Evolutionary conservation across 2,113 vertebrate genomes (phyloP), one percentile per base, ranked within the genome.

Genomic region (rabbit (Oryctolagus cuniculus)): DNA sequence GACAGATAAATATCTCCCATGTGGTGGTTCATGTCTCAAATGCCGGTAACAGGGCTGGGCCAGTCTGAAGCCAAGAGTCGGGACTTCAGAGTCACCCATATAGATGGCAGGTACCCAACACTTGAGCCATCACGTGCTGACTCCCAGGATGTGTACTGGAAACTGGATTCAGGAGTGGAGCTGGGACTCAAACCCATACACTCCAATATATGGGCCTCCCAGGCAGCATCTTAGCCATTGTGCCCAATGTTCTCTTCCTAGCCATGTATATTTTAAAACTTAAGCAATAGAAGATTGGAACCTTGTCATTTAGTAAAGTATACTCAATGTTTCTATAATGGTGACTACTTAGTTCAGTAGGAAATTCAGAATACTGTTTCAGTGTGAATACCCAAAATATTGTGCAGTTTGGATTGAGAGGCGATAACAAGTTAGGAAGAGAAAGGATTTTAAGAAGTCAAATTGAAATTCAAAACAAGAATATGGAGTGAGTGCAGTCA

Each of bases 291-390:
- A 13, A 34, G 49, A n/a, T 88, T 94, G 51, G 34, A 87, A 38
- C 12, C 11, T 70, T 90, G 63, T 58, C 69, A 27, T 64, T 87
- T 90, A 78, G 25, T 70, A 51, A 82, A 83, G 12, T 51, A 61
- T 2, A 82, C 19, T 87, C 72, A 79, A 1, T 90, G 1, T 87
- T 95, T 91, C 64, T 87, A 55, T 11, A 36, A 83, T 15, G n/a
- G 83, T 90, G 80, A 87, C 34, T 82, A 22, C 49, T 38, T 61
- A 34, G 63, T 90, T 81, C 84, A 77, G 34, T 12, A 75, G 87
- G 77, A 91, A 92, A 69, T 75, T 85, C 13, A 79, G 63, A 93
- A 80, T 38, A 31, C 21, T 61, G 15, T 73, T 88, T 77, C 73
- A 64, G 4, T 61, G n/a, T 81, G 66, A 72, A 9, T 55, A 64